A percentile compares a stretch with the other conserved stretches of the same genome.
Evolutionary conservation across 2,888 invertebrate genomes (phyloP).

Genomic region (Synanthedon myopaeformis): DNA sequence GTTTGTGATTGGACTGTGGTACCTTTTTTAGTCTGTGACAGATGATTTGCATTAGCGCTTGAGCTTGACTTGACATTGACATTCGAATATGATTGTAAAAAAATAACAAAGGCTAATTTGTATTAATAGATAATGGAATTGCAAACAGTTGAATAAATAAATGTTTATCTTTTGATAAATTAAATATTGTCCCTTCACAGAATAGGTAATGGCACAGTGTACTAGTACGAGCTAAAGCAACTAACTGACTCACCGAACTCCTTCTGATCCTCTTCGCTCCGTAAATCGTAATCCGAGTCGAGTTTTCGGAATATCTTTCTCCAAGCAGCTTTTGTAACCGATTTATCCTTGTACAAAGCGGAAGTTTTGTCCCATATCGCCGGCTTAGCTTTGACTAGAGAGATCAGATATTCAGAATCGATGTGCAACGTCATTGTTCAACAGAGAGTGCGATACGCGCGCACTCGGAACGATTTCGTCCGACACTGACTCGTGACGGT

Average conservation of each 20-base stretch:
- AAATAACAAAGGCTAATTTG: too few relatives aligned
- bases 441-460: background rate
- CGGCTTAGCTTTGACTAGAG: background rate
- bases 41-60: too few relatives aligned
- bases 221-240: too few relatives aligned
- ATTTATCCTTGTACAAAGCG: background rate
- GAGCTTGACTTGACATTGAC: too few relatives aligned
- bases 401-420: background rate
- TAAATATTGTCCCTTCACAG: too few relatives aligned
- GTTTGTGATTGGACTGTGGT: too few relatives aligned
- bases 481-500: background rate
- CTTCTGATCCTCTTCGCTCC: background rate
- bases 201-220: too few relatives aligned
- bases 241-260: background rate
- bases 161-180: background rate
- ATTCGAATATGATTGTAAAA: too few relatives aligned
- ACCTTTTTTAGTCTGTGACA: too few relatives aligned
- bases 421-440: background rate
- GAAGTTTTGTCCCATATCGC: background rate
- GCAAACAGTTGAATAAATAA: too few relatives aligned
- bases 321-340: background rate
- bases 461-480: background rate
- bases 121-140: too few relatives aligned
- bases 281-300: background rate
- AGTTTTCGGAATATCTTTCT: background rate